These are phyloP conservation scores for Cherax quadricarinatus DNA, from an alignment of 1,140 invertebrate species.

Conservation along the genomic window DNA sequence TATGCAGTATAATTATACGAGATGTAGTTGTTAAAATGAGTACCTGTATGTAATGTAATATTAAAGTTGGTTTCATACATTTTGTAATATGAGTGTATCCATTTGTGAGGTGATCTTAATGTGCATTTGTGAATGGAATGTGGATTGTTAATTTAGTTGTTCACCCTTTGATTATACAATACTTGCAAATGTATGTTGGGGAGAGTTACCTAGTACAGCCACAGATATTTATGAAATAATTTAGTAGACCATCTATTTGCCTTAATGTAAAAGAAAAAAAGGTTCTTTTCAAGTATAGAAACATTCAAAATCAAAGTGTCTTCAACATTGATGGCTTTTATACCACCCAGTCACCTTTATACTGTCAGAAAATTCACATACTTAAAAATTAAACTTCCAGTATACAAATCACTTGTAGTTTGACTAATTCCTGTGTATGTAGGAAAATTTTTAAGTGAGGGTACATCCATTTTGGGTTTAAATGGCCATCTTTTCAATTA, in stretches of 20 bases:
- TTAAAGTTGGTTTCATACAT: constrained; percentile 36
- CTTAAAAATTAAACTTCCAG: constrained; percentile 7
- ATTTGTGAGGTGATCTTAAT: constrained; percentile 6
- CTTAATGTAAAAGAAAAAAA: neutral
- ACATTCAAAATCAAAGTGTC: neutral
- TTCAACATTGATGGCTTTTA: neutral
- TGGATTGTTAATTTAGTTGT: neutral
- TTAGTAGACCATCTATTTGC: neutral
- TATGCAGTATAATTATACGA: neutral
- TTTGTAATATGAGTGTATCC: constrained; percentile 5
- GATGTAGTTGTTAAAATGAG: constrained; percentile 7
- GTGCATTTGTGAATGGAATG: neutral
- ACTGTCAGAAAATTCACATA: constrained; percentile 20
- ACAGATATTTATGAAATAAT: neutral
- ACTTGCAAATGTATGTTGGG: neutral
- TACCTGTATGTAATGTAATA: constrained; percentile 18
- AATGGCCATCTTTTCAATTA: too few relatives aligned
- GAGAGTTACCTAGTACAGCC: neutral
- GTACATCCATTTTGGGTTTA: too few relatives aligned
- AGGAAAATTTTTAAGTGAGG: too few relatives aligned
- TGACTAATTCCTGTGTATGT: neutral
- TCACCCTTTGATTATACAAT: neutral
- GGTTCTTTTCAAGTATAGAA: neutral
- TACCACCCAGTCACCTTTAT: constrained; percentile 21
- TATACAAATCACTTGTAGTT: constrained; percentile 18